Percentiles rank a stretch among this genome's conserved stretches.
Evolutionary conservation across 1,140 invertebrate species (phyloP).

Genomic region (Portunus trituberculatus): DNA sequence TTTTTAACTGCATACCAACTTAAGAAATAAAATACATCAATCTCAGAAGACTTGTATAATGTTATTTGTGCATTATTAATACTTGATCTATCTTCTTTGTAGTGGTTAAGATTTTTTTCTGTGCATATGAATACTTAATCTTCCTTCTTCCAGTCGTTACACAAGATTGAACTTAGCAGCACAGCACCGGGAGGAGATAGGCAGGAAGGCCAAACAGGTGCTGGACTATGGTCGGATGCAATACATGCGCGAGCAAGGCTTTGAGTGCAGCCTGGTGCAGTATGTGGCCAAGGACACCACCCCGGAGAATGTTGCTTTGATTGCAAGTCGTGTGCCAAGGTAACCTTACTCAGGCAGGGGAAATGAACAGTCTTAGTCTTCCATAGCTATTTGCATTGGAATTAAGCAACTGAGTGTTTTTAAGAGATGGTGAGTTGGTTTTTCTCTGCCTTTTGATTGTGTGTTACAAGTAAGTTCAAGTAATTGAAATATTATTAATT

Average conservation of each 20-base stretch:
- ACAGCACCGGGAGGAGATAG: conserved; percentile 85
- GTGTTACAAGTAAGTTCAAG: no score
- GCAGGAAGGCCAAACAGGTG: conserved; percentile 87
- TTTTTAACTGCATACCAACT: background rate
- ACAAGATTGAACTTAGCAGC: conserved; percentile 79
- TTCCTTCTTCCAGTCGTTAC: conserved; percentile 77
- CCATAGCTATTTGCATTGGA: no score
- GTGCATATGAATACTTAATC: background rate
- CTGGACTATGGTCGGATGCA: conserved; percentile 88
- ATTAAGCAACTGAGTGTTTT: no score
- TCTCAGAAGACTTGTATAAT: background rate
- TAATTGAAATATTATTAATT: no score
- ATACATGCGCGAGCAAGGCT: conserved; percentile 84
- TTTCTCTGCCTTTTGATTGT: no score
- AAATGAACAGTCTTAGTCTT: no score
- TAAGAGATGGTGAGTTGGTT: no score
- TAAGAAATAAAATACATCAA: background rate
- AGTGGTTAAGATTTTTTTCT: conserved; percentile 37
- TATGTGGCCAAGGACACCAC: conserved; percentile 86
- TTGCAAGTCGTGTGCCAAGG: conserved; percentile 81
- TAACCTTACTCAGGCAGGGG: background rate
- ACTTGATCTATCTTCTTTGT: background rate
- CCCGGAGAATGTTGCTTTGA: conserved; percentile 89
- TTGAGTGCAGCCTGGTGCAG: conserved; percentile 84
- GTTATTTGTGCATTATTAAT: background rate